These are phyloP conservation scores for Epinephelus awoara DNA, from an alignment of 2,797 vertebrate genomes.

Conservation along the genomic window DNA sequence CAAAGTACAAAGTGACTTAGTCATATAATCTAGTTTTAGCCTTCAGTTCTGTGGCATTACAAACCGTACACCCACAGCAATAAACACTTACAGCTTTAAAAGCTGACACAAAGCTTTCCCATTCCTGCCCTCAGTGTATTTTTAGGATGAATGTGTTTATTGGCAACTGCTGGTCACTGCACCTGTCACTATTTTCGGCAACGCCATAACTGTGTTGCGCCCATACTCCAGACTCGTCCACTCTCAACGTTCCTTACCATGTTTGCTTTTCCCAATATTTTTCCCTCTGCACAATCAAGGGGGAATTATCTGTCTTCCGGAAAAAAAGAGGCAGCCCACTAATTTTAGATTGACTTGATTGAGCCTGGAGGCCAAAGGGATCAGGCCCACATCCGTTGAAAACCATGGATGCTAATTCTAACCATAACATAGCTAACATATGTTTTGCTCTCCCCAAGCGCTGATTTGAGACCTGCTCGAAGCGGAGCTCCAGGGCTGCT, in stretches of 20 bases:
- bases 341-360: conserved; percentile 88
- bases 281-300: conserved; percentile 82
- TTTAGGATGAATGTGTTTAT: conserved; percentile 59
- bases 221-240: conserved; percentile 40
- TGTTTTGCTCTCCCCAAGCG: conserved; percentile 83
- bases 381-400: conserved; percentile 85
- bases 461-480: conserved; percentile 83
- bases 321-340: conserved; percentile 79
- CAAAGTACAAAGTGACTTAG: conserved; percentile 20
- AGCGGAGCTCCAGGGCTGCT: conserved; percentile 61
- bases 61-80: conserved; percentile 8
- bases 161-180: conserved; percentile 62
- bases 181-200: conserved; percentile 69
- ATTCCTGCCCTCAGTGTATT: conserved; percentile 40
- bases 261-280: conserved; percentile 76
- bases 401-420: conserved; percentile 84
- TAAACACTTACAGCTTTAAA: conserved; percentile 40
- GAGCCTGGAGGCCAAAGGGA: conserved; percentile 82
- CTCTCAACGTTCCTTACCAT: conserved; percentile 52
- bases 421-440: conserved; percentile 88
- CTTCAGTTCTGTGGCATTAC: conserved; percentile 11
- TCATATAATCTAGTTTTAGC: conserved; percentile 27
- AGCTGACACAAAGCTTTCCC: conserved; percentile 50
- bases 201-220: conserved; percentile 34
- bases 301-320: conserved; percentile 85